phyloP scores from a whole-genome alignment of 2,888 invertebrate genomes.

The Drosophila fungiperda region DNA sequence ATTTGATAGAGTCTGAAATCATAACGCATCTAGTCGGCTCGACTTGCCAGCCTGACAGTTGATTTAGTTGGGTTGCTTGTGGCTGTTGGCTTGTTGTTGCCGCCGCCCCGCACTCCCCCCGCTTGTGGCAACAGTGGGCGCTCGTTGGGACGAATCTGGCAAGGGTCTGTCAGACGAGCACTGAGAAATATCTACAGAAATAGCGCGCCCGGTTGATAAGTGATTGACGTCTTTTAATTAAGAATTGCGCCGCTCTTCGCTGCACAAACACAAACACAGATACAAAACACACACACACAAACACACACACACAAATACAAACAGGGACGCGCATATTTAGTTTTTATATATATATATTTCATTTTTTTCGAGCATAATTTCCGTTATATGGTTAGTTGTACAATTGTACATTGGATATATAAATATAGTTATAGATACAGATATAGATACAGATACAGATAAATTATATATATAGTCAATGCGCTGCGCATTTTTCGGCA shows the following conservation, averaged over 20 bases:
- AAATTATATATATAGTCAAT: constrained; percentile 5
- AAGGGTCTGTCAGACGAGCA: constrained; percentile 53
- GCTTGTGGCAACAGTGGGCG: not conserved
- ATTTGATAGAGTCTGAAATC: constrained; percentile 78
- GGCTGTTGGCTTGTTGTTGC: not conserved
- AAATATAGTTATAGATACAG: constrained; percentile 46
- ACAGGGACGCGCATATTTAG: constrained; percentile 30
- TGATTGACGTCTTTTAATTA: constrained; percentile 81
- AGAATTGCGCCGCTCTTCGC: constrained; percentile 77
- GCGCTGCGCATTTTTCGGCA: constrained; percentile 40
- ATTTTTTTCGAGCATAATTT: constrained; percentile 61
- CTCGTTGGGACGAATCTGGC: constrained; percentile 42
- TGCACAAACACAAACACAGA: constrained; percentile 64
- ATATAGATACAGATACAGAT: not conserved
- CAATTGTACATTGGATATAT: constrained; percentile 62
- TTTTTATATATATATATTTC: constrained; percentile 31
- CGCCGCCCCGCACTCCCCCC: no score
- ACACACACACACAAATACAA: not conserved
- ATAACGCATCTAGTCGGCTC: constrained; percentile 52
- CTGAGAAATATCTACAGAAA: constrained; percentile 64
- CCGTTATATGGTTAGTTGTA: constrained; percentile 63
- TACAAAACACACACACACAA: not conserved
- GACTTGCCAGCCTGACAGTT: constrained; percentile 42
- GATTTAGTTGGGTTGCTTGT: constrained; percentile 48
- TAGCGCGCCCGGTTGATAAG: constrained; percentile 75